Percentiles rank a stretch among this genome's conserved stretches.
These are phyloP conservation scores for Harpalus rufipes DNA, from an alignment of 2,888 invertebrate genomes.

Conservation along the genomic window DNA sequence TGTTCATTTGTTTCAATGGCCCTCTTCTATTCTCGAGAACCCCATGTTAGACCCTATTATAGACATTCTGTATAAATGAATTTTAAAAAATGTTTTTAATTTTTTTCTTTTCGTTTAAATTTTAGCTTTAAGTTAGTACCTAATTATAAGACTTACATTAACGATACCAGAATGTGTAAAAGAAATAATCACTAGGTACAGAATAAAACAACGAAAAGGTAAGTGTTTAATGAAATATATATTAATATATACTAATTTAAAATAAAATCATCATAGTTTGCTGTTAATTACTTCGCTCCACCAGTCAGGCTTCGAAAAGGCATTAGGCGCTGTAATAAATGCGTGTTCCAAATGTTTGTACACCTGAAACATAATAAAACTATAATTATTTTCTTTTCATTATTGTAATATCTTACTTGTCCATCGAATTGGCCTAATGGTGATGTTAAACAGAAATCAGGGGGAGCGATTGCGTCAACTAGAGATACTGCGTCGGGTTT, in stretches of 20 bases:
- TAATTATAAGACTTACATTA: too few species aligned
- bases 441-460: constrained; percentile 92
- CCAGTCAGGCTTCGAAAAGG: constrained; percentile 85
- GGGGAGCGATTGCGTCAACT: constrained; percentile 91
- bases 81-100: too few species aligned
- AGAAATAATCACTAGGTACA: neutral
- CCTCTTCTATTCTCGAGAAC: too few species aligned
- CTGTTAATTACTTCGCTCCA: constrained; percentile 82
- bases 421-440: constrained; percentile 92
- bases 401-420: constrained; percentile 79
- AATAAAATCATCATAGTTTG: constrained; percentile 11
- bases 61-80: too few species aligned
- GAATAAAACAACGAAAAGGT: neutral
- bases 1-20: too few species aligned
- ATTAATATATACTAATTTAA: neutral
- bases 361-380: constrained; percentile 78
- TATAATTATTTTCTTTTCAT: neutral
- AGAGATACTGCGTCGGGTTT: constrained; percentile 87
- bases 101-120: too few species aligned
- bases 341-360: constrained; percentile 86
- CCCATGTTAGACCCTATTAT: too few species aligned
- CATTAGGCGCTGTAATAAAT: constrained; percentile 82
- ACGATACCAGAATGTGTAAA: too few species aligned
- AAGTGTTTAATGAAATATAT: constrained; percentile 9
- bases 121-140: too few species aligned